A percentile compares a stretch with the other conserved stretches of the same genome.
These are phyloP conservation scores for Pogonocichla stellata DNA, from an alignment of 2,113 vertebrate species.

Conservation along the genomic window DNA sequence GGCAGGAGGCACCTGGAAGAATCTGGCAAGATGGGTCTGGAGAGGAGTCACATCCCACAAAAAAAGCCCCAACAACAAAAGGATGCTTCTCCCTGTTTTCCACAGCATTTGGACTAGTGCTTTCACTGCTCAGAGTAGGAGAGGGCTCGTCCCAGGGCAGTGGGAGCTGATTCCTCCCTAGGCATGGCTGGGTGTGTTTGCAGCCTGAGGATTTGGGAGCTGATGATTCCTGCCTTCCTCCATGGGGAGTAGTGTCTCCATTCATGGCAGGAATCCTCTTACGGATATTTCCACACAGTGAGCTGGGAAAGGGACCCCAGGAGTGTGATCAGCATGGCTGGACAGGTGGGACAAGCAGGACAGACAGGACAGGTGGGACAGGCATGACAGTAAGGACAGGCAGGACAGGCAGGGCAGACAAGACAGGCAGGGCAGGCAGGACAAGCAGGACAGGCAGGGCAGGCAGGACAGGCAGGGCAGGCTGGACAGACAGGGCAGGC, in stretches of 20 bases:
- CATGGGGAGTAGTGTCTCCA: not conserved
- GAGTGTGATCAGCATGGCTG: not conserved
- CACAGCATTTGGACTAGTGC: fast-evolving
- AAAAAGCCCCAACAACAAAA: not conserved
- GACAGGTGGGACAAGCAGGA: too few relatives aligned
- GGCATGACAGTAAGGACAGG: too few relatives aligned
- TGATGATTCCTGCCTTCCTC: not conserved
- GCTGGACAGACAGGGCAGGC: too few relatives aligned
- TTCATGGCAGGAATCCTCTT: not conserved
- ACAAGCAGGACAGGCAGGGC: too few relatives aligned
- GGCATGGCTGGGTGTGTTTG: not conserved
- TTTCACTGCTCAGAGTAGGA: not conserved
- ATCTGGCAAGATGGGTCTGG: not conserved
- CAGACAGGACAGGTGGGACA: too few relatives aligned
- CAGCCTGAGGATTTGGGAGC: not conserved
- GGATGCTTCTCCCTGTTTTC: not conserved
- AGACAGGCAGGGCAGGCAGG: too few relatives aligned
- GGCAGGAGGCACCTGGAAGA: not conserved
- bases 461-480: too few relatives aligned
- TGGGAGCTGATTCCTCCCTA: not conserved
- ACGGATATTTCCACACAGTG: not conserved
- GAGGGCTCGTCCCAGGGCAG: not conserved
- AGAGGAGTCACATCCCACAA: not conserved
- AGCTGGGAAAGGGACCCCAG: not conserved
- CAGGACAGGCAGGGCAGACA: too few relatives aligned